A percentile compares a stretch with the other conserved stretches of the same genome.
These are phyloP conservation scores for Euthynnus affinis DNA, from an alignment of 2,797 vertebrate species.

Conservation along the genomic window DNA sequence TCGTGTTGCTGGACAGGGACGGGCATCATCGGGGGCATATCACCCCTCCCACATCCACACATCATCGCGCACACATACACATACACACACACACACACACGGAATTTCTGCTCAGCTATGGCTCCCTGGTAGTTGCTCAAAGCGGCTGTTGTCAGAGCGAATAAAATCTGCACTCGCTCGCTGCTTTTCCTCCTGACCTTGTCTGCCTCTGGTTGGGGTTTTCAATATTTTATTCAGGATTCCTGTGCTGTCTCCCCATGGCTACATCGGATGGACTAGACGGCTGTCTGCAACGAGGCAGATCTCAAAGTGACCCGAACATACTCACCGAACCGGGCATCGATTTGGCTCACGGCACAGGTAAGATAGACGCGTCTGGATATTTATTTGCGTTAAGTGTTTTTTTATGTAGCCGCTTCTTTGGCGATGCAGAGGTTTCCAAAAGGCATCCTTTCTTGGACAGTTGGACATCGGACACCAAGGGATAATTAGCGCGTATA, in stretches of 20 bases:
- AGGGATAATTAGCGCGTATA: constrained; percentile 70
- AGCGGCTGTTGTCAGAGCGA: constrained; percentile 86
- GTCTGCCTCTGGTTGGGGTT: constrained; percentile 79
- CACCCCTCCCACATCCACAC: constrained; percentile 77
- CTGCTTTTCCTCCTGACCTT: constrained; percentile 86
- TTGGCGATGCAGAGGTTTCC: constrained; percentile 52
- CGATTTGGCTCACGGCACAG: constrained; percentile 89
- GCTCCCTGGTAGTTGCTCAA: constrained; percentile 84
- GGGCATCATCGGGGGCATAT: constrained; percentile 76
- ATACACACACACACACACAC: constrained; percentile 54
- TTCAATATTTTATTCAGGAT: constrained; percentile 83
- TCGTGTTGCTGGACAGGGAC: constrained; percentile 70
- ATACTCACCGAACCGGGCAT: constrained; percentile 92
- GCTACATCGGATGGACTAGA: constrained; percentile 94
- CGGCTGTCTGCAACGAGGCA: constrained; percentile 94
- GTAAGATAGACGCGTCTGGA: constrained; percentile 81
- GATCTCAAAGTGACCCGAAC: constrained; percentile 99
- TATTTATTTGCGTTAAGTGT: constrained; percentile 13
- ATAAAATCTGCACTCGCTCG: constrained; percentile 79
- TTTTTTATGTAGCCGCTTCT: constrained; percentile 19
- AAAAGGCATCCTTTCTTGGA: constrained; percentile 43
- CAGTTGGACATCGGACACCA: constrained; percentile 56
- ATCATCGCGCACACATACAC: constrained; percentile 53
- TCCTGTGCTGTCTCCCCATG: constrained; percentile 88
- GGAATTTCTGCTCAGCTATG: constrained; percentile 81